Base-by-base conservation (phyloP, 2,888 invertebrate genomes). In the Rhorus exstirpatorius region DNA sequence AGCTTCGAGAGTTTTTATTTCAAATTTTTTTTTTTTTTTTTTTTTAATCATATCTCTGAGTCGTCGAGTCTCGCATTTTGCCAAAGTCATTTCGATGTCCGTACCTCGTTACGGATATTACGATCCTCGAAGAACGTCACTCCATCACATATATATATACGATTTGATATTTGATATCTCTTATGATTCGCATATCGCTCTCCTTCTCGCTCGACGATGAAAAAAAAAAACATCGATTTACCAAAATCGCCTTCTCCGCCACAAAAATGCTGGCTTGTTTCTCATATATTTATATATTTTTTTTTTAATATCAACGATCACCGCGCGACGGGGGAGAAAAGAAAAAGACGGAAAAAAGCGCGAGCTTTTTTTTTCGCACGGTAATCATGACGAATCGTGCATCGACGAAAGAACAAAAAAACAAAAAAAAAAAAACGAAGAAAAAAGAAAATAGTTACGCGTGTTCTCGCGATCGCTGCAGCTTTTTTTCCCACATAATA, bases 401-500 rank as follows among this genome's bases (percentile, higher is more conserved):
- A n/a, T 55, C 31, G 44, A 46, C 17, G 19, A 35, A 53, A 51
- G 19, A 51, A 67, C 24, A 21, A 19, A 35, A 31, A 35, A 63
- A 46, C n/a, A n/a, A n/a, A n/a, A n/a, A n/a, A n/a, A n/a, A n/a
- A n/a, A n/a, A n/a, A n/a, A n/a, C n/a, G n/a, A n/a, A n/a, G 3
- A 3, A 55, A 55, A n/a, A 58, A 24, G 46, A 78, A 82, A 88
- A 90, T 88, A 88, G 12, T 2, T 61, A 38, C 35, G 17, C 90
- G 89, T 90, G 89, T 91, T 87, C 84, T 55, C 79, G 21, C 85
- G 81, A 31, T 35, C 83, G 83, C 84, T 84, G 86, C 86, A 85
- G 86, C 85, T 86, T 86, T 87, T 53, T 68, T 38, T 53, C 8
- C 19, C 14, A 86, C 86, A 84, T 83, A 84, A 86, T 88, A 87